A percentile compares a stretch with the other conserved stretches of the same genome.
Conservation (phyloP, 2,797 vertebrate genomes). For the Acanthopagrus latus region DNA sequence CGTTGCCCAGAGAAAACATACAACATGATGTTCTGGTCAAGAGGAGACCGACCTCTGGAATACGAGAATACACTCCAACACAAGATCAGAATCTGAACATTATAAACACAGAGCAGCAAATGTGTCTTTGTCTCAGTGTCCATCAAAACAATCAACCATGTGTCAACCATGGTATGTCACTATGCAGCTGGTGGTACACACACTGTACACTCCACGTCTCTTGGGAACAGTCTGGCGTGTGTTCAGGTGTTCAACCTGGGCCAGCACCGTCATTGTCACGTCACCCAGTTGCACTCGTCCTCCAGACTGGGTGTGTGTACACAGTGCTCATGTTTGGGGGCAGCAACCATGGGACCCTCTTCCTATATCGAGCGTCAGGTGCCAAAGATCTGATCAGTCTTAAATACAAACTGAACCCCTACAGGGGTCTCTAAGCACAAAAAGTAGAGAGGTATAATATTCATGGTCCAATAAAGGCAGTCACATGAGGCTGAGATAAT, state of each 20-base stretch:
- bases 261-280: constrained; percentile 35
- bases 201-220: constrained; percentile 50
- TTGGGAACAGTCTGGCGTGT: constrained; percentile 23
- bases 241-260: constrained; percentile 30
- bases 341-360: constrained; percentile 36
- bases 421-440: constrained; percentile 46
- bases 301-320: constrained; percentile 23
- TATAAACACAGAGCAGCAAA: constrained; percentile 64
- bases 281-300: constrained; percentile 17
- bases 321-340: constrained; percentile 51
- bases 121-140: constrained; percentile 53
- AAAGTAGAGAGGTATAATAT: constrained; percentile 52
- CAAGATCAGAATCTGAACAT: constrained; percentile 44
- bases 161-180: constrained; percentile 19
- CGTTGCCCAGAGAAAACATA: constrained; percentile 28
- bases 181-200: constrained; percentile 27
- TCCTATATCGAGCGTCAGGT: constrained; percentile 19
- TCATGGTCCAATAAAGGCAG: constrained; percentile 61
- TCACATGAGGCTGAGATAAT: constrained; percentile 45
- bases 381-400: constrained; percentile 38
- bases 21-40: constrained; percentile 33
- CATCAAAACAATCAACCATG: constrained; percentile 20
- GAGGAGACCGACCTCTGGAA: constrained; percentile 52
- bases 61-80: constrained; percentile 49
- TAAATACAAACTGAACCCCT: constrained; percentile 49